Base-by-base conservation (phyloP, 1,140 invertebrate species). In the Aphis craccivora region DNA sequence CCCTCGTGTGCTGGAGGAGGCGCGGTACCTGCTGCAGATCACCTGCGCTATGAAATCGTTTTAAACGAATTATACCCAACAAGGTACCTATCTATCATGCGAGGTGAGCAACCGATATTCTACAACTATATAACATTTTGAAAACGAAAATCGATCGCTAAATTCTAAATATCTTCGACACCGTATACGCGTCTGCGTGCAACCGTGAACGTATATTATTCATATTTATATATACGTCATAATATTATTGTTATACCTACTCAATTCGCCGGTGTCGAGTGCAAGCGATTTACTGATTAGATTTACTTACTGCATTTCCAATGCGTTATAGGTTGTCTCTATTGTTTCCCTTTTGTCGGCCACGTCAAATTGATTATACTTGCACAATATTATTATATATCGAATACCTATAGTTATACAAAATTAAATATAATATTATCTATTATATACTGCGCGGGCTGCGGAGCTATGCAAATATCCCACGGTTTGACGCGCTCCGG, bases 401-500 rank as follows among this genome's bases (percentile, higher is more conserved):
- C 37, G 22, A 40, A 37, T 14, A 81, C 48, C 14, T 35, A 23
- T 35, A 23, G 22, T 40, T 40, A 40, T 23, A n/a, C n/a, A 22
- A 40, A 83, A 83, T 83, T 23, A 83, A 83, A 83, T 76, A 76
- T 67, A 67, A n/a, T n/a, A n/a, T 76, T n/a, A n/a, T 76, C 11
- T 76, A 76, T 30, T 60, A 60, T 60, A 60, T 60, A 30, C 55
- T 4, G 55, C 7, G n/a, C 2, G n/a, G 30, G 35, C 6, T 81
- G 35, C 30, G 35, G 35, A 18, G n/a, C 8, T 23, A 40, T 37
- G 81, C 3, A 22, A 83, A 83, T 83, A 40, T 83, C 81, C 81
- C 81, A 83, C 81, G 81, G 81, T 83, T 35, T 40, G 37, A 83
- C 81, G 81, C 40, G 81, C 81, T 83, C 40, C 81, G 81, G 81